Base-by-base conservation (phyloP, 2,797 vertebrate species). In the Phalloptychus januarius region DNA sequence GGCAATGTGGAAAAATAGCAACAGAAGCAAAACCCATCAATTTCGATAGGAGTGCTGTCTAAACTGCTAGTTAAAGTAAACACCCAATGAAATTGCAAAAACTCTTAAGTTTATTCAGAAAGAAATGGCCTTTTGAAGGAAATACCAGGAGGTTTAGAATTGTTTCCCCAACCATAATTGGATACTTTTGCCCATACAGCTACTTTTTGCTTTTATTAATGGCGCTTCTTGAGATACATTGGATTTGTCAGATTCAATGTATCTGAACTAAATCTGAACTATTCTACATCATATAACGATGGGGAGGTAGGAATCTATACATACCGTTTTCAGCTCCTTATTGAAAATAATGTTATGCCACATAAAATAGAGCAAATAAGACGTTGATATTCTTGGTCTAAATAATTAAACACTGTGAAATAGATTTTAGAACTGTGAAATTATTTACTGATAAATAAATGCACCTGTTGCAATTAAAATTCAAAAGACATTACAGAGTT, bases 401-500 rank as follows among this genome's bases (percentile, higher is more conserved):
- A 5, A 77, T 11, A 58, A 56, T 25, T 36, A 38, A 71, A 36
- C 7, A 46, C 42, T n/a, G 72, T 23, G 7, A 33, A 40, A 52
- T 7, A 52, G 33, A 28, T 11, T 16, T 36, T 33, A 42, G 13
- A 72, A 56, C 11, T 18, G 36, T 71, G 25, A 58, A 50, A 71
- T 46, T 6, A 40, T 48, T 58, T 16, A 70, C 25, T 74, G 31
- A n/a, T n/a, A 15, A 28, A 38, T 36, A 75, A 74, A 56, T 20
- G 18, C 42, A 75, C 45, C 54, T 48, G 42, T 7, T 11, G 13
- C 6, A 46, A 72, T 45, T 45, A 72, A 38, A 77, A 40, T 46
- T 82, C 16, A 54, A 63, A 72, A 67, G 25, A 74, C 23, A 63
- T 58, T 50, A 76, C 48, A 25, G 18, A 75, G 50, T 72, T 80